Evolutionary conservation across 1,140 invertebrate genomes (phyloP).

Genomic region (Drosophila mojavensis): DNA sequence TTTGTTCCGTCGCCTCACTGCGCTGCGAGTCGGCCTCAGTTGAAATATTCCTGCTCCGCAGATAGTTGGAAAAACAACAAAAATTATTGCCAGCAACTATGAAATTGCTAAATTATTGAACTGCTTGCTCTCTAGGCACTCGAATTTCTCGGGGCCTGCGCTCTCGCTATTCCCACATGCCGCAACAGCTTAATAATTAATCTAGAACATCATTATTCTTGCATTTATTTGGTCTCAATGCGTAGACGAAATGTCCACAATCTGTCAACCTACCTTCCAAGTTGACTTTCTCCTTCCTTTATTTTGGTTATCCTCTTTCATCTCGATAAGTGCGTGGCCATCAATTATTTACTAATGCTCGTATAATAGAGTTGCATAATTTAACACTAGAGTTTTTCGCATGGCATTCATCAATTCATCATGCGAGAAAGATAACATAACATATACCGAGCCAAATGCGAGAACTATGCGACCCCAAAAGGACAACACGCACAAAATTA

Average conservation of each 20-base stretch:
- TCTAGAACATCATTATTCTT: neutral
- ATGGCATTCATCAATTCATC: slow-evolving; percentile 70
- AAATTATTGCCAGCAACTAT: slow-evolving; percentile 23
- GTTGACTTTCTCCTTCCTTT: neutral
- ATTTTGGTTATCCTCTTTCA: slow-evolving; percentile 12
- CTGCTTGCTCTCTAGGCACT: slow-evolving; percentile 9
- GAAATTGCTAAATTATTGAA: slow-evolving; percentile 46
- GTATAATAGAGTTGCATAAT: slow-evolving; percentile 75
- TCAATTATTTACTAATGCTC: slow-evolving; percentile 72
- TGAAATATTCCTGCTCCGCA: slow-evolving; percentile 1
- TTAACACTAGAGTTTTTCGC: slow-evolving; percentile 36
- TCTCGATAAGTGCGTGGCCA: slow-evolving; percentile 35
- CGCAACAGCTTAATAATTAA: slow-evolving; percentile 6
- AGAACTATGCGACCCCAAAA: slow-evolving; percentile 60
- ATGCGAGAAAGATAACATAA: slow-evolving; percentile 39
- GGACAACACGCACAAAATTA: slow-evolving; percentile 79
- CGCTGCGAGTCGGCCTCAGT: neutral
- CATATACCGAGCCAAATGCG: slow-evolving; percentile 3
- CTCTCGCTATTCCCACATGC: too few species aligned
- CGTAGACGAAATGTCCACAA: neutral
- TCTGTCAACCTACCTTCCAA: neutral
- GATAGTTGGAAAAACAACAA: slow-evolving; percentile 42
- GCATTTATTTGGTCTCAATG: slow-evolving; percentile 1
- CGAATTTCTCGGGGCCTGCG: neutral
- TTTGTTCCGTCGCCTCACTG: slow-evolving; percentile 59